Evolutionary conservation across 2,113 vertebrate species (phyloP).

Genomic region (Muscicapa adusta): DNA sequence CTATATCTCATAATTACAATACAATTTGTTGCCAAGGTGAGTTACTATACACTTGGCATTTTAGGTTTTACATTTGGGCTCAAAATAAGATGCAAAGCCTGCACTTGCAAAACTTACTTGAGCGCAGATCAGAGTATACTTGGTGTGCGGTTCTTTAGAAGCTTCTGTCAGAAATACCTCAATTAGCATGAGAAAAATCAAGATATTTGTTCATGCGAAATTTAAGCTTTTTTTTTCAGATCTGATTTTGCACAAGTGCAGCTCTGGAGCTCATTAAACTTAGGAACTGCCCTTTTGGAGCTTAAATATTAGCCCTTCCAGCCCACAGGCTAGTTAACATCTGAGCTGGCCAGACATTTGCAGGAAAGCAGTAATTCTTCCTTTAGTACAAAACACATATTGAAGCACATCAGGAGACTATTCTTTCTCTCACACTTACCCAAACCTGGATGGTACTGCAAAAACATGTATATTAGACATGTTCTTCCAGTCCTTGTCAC

Average conservation of each 20-base stretch:
- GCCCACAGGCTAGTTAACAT: not conserved
- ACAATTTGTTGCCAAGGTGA: not conserved
- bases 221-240: not conserved
- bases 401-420: not conserved
- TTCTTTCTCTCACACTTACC: not conserved
- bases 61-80: not conserved
- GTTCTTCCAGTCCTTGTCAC: not conserved
- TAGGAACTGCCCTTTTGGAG: not conserved
- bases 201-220: not conserved
- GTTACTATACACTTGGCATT: not conserved
- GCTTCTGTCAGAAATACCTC: not conserved
- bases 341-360: not conserved
- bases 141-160: not conserved
- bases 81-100: not conserved
- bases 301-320: not conserved
- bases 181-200: not conserved
- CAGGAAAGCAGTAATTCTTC: not conserved
- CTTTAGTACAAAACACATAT: not conserved
- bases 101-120: not conserved
- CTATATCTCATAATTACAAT: not conserved
- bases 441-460: not conserved
- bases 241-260: not conserved
- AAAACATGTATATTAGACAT: fast-evolving
- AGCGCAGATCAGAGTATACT: not conserved
- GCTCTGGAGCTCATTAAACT: not conserved